phyloP scores from a whole-genome alignment of 2,888 invertebrate genomes.

The Subacronicta megacephala region DNA sequence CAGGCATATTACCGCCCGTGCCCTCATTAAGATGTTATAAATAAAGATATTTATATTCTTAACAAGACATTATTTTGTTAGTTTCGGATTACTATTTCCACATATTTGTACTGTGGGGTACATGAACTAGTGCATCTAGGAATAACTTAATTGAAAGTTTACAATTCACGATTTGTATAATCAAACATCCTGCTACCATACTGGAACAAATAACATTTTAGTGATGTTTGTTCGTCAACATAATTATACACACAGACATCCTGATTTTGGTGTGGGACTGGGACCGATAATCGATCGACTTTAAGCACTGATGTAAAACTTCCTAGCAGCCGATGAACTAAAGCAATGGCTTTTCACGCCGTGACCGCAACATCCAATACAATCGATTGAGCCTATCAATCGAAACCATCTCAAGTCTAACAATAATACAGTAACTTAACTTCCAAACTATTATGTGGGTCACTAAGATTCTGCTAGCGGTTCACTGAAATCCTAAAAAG shows the following conservation, averaged over 20 bases:
- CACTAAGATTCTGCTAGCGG: too few species aligned
- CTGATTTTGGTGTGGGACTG: conserved; percentile 4
- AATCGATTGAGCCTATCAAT: too few species aligned
- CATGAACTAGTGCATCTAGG: conserved; percentile 37
- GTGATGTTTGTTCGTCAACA: conserved; percentile 33
- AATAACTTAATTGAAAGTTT: conserved; percentile 59
- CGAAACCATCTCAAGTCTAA: too few species aligned
- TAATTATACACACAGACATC: conserved; percentile 18
- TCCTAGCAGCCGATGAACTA: too few species aligned
- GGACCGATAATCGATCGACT: too few species aligned
- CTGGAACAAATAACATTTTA: conserved; percentile 57
- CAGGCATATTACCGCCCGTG: not conserved
- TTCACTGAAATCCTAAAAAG: too few species aligned
- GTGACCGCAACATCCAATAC: too few species aligned
- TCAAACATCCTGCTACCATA: conserved; percentile 62
- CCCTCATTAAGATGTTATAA: not conserved
- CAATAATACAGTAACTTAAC: too few species aligned
- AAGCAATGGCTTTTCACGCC: too few species aligned
- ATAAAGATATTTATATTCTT: not conserved
- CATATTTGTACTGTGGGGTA: conserved; percentile 12
- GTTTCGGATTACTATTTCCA: not conserved
- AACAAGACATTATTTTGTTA: not conserved
- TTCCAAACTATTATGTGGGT: too few species aligned
- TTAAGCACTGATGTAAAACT: too few species aligned
- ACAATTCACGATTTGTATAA: conserved; percentile 56